Evolutionary conservation across 1,140 invertebrate species (phyloP).

Genomic region (Halictus rubicundus): DNA sequence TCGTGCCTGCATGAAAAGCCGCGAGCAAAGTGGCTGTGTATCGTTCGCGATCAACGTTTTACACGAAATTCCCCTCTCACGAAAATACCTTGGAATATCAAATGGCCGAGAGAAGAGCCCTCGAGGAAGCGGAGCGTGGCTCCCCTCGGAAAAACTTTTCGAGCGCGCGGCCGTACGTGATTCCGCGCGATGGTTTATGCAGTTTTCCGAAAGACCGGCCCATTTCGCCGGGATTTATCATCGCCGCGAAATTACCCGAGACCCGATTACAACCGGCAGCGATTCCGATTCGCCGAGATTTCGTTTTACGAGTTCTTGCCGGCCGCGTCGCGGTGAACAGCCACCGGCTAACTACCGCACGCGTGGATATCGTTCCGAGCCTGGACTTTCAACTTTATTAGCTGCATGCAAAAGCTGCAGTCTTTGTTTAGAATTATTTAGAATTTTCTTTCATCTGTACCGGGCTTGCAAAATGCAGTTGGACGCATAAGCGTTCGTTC

Average conservation of each 20-base stretch:
- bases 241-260: background rate
- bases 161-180: background rate
- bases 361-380: no score
- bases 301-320: no score
- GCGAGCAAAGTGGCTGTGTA: conserved; percentile 8
- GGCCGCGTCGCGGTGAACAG: no score
- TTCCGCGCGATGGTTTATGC: background rate
- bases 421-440: no score
- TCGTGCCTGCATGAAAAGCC: background rate
- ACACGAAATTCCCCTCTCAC: background rate
- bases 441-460: no score
- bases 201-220: background rate
- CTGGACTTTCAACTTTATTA: no score
- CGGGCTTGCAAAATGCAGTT: no score
- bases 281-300: background rate
- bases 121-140: conserved; percentile 23
- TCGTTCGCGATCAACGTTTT: conserved; percentile 22
- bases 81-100: conserved; percentile 27
- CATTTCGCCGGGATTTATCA: background rate
- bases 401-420: no score
- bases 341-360: no score
- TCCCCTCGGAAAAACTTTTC: background rate
- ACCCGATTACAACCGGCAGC: background rate
- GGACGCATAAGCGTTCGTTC: no score
- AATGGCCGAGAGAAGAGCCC: conserved; percentile 3